phyloP scores from a whole-genome alignment of 2,888 invertebrate genomes.

The Andrena haemorrhoa region DNA sequence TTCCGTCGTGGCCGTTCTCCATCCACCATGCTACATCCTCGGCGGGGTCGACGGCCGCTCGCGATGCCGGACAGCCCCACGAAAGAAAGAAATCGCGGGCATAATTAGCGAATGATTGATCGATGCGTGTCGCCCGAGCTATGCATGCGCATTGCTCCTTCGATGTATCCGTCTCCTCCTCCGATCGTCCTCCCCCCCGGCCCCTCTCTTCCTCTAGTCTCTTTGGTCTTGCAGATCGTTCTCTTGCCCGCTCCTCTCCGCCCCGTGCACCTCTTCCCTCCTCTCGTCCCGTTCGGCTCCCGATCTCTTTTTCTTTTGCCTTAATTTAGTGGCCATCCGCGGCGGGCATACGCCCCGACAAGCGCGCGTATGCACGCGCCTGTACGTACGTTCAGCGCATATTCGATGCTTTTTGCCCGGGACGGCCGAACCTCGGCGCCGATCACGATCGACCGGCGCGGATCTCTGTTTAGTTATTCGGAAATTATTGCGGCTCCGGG shows the following conservation, averaged over 20 bases:
- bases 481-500: conserved; percentile 56
- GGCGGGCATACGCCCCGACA: conserved; percentile 69
- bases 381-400: conserved; percentile 61
- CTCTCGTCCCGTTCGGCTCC: conserved; percentile 61
- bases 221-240: conserved; percentile 29
- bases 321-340: conserved; percentile 80
- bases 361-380: conserved; percentile 65
- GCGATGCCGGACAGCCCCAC: conserved; percentile 71
- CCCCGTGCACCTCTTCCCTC: conserved; percentile 4
- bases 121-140: conserved; percentile 82
- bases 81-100: conserved; percentile 83
- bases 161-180: conserved; percentile 40
- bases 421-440: conserved; percentile 38
- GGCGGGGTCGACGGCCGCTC: conserved; percentile 77
- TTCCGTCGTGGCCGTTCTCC: conserved; percentile 69
- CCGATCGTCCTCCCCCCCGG: conserved; percentile 20
- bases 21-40: conserved; percentile 48
- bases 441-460: conserved; percentile 47
- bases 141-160: conserved; percentile 80
- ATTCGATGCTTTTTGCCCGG: conserved; percentile 59
- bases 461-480: conserved; percentile 60
- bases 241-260: conserved; percentile 10
- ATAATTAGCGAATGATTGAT: conserved; percentile 84
- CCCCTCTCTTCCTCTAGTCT: conserved; percentile 21
- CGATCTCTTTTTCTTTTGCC: conserved; percentile 79